Evolutionary conservation across 2,888 invertebrate genomes (phyloP), one percentile per base, ranked within the genome.

Genomic region (Drosophila phalerata): DNA sequence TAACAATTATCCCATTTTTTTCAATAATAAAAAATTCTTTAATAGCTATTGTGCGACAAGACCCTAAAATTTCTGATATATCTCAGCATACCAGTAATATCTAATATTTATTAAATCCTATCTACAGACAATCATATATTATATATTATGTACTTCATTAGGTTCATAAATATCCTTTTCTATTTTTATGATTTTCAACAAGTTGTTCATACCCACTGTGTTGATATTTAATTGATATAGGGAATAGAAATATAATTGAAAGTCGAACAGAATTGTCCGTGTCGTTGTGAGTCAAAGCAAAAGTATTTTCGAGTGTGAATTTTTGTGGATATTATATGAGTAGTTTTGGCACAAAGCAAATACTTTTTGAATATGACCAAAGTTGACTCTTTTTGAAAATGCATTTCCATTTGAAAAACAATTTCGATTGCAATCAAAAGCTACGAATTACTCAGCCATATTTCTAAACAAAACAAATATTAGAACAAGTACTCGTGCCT

Each of bases 241-340:
- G 40, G 40, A 49, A 63, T 63, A 25, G 17, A 32, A 32, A 61
- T 49, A 52, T 47, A 71, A 70, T 63, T 51, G 34, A 25, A 61
- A 52, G 43, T 37, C 40, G 15, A 52, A 57, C 11, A 19, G n/a
- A 56, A 63, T 48, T 49, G 37, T 53, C 17, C 10, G 32, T 25
- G 25, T 28, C 17, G 37, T 37, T 68, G 15, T 19, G 10, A 37
- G 8, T 37, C 15, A 34, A 37, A 17, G 37, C 58, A n/a, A 70
- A 56, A 34, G 25, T 34, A 43, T 34, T 56, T 40, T 37, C 8
- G 17, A 38, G 56, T 37, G 55, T 70, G 22, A n/a, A 51, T 38
- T 51, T 38, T 37, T 45, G 17, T 15, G n/a, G 32, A 51, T 62
- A 17, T 34, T 49, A 28, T 37, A 37, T 17, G 32, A 57, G 9